A percentile compares a stretch with the other conserved stretches of the same genome.
Conservation (phyloP, 2,797 vertebrate species). For the Micrastur ruficollis region DNA sequence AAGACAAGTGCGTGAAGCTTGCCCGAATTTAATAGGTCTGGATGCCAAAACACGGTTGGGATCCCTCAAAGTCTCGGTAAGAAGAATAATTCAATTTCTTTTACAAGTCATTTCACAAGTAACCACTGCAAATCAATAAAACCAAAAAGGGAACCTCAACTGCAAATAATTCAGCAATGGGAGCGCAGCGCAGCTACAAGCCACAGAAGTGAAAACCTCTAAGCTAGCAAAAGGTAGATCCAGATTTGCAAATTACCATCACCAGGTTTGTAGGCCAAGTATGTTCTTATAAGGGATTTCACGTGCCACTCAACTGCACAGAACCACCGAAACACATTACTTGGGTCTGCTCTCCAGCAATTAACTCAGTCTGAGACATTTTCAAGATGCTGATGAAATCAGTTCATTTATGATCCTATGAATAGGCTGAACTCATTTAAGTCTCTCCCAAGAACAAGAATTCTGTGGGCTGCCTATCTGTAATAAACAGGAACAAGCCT, state of each 20-base stretch:
- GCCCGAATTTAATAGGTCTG: neutral
- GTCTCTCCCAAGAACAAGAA: neutral
- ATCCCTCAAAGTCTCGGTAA: neutral
- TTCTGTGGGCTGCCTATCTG: neutral
- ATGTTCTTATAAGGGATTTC: neutral
- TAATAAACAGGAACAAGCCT: neutral
- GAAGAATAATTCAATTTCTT: neutral
- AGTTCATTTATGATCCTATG: neutral
- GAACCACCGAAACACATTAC: neutral
- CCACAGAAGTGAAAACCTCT: neutral
- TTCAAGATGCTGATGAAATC: neutral
- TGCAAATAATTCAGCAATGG: neutral
- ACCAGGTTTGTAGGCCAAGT: neutral
- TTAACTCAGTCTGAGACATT: neutral
- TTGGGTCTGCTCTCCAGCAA: neutral
- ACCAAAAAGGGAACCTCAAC: neutral
- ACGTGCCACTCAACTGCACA: neutral
- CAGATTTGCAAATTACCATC: neutral
- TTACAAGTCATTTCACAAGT: neutral
- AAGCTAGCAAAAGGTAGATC: neutral
- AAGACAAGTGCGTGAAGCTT: neutral
- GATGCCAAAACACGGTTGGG: neutral
- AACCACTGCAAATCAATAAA: neutral
- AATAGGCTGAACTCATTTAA: neutral
- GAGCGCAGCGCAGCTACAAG: fast-evolving